These are phyloP conservation scores for Atrichornis clamosus DNA, from an alignment of 2,113 vertebrate species.

Conservation along the genomic window DNA sequence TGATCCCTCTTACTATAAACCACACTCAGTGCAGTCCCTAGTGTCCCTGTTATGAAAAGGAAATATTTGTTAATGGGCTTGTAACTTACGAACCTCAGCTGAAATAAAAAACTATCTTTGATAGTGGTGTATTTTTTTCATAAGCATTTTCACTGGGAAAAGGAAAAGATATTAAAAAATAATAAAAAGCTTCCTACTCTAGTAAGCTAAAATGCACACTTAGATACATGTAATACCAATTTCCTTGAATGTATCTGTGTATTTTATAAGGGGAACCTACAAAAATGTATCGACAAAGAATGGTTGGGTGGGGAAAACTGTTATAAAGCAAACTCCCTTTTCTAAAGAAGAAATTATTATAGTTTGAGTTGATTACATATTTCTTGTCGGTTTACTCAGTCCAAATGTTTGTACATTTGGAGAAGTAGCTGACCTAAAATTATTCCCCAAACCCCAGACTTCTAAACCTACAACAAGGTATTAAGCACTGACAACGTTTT, in stretches of 20 bases:
- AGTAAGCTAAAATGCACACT: neutral
- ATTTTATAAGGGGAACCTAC: neutral
- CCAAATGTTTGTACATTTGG: neutral
- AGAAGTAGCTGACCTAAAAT: neutral
- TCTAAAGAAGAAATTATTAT: neutral
- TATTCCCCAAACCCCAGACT: neutral
- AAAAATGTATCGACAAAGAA: neutral
- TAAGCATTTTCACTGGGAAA: neutral
- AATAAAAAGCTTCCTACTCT: neutral
- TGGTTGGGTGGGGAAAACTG: neutral
- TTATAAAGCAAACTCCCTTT: neutral
- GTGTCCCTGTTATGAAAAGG: neutral
- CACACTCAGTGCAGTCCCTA: neutral
- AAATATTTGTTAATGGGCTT: neutral
- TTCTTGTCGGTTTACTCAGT: neutral
- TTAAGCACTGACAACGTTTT: neutral
- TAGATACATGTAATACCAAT: neutral
- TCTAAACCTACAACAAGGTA: neutral
- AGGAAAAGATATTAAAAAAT: neutral
- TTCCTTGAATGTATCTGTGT: neutral
- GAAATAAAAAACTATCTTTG: neutral
- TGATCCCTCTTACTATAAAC: neutral
- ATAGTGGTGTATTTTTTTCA: neutral
- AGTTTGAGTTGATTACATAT: neutral
- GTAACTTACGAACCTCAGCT: neutral